Conservation (phyloP, 2,113 vertebrate species). For the Caloenas nicobarica region DNA sequence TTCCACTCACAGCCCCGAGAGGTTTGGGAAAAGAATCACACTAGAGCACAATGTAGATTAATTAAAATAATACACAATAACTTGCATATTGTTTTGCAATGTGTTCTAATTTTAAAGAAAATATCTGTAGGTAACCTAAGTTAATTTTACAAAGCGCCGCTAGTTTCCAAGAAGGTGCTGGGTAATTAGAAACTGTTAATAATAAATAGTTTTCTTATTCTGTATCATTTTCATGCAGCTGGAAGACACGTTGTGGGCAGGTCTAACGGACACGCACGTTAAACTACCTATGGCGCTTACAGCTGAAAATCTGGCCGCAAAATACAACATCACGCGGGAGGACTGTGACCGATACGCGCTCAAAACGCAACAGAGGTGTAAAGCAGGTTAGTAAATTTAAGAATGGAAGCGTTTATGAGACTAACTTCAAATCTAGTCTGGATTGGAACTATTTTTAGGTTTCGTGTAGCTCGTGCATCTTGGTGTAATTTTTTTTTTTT, state of each 20-base stretch:
- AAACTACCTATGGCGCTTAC: slow-evolving; percentile 91
- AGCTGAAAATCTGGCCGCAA: slow-evolving; percentile 93
- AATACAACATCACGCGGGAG: slow-evolving; percentile 86
- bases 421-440: neutral
- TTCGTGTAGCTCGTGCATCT: neutral
- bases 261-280: slow-evolving; percentile 86
- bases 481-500: neutral
- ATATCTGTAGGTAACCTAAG: neutral
- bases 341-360: slow-evolving; percentile 87
- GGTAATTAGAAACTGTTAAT: neutral
- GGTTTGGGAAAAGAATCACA: neutral
- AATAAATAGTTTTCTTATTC: neutral
- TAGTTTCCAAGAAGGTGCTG: neutral
- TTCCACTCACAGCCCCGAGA: too few species aligned
- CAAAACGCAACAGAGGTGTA: slow-evolving; percentile 92
- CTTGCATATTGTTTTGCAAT: neutral
- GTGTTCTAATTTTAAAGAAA: neutral
- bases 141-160: neutral
- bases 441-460: neutral
- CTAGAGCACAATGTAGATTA: neutral
- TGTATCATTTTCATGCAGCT: slow-evolving; percentile 70
- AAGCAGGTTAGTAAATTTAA: slow-evolving; percentile 79
- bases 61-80: neutral
- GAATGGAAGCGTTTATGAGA: fast-evolving
- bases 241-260: slow-evolving; percentile 90